These are phyloP conservation scores for Dastarcus helophoroides DNA, from an alignment of 2,888 invertebrate genomes.

Conservation along the genomic window DNA sequence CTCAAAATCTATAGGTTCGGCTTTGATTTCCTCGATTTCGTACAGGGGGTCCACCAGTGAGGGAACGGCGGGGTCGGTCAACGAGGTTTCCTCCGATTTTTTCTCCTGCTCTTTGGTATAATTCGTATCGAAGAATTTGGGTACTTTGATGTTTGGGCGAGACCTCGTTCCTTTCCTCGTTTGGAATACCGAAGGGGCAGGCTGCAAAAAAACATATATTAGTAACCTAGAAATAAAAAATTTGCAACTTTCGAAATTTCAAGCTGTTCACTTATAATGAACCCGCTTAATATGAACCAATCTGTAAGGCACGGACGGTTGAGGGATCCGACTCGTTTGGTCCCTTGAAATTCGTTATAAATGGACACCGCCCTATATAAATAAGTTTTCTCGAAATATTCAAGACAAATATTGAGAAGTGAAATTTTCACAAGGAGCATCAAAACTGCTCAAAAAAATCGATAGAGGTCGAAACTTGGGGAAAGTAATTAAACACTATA, in stretches of 20 bases:
- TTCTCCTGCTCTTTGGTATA: slow-evolving; percentile 11
- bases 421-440: too few species aligned
- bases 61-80: neutral
- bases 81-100: neutral
- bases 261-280: too few species aligned
- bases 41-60: slow-evolving; percentile 18
- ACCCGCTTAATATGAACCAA: too few species aligned
- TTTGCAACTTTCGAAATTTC: neutral
- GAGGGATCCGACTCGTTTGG: too few species aligned
- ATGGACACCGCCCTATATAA: too few species aligned
- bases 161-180: slow-evolving; percentile 34
- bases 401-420: too few species aligned
- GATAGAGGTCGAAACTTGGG: too few species aligned
- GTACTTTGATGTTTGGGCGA: slow-evolving; percentile 34
- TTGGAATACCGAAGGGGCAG: slow-evolving; percentile 27
- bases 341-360: too few species aligned
- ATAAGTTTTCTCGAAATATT: too few species aligned
- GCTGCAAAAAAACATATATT: slow-evolving; percentile 20
- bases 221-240: neutral
- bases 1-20: slow-evolving; percentile 31
- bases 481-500: too few species aligned
- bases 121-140: slow-evolving; percentile 31
- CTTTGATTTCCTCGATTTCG: slow-evolving; percentile 28
- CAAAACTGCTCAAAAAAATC: too few species aligned
- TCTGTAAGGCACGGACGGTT: too few species aligned